These are phyloP conservation scores for Oithona nana DNA, from an alignment of 2,888 invertebrate genomes.

Conservation along the genomic window DNA sequence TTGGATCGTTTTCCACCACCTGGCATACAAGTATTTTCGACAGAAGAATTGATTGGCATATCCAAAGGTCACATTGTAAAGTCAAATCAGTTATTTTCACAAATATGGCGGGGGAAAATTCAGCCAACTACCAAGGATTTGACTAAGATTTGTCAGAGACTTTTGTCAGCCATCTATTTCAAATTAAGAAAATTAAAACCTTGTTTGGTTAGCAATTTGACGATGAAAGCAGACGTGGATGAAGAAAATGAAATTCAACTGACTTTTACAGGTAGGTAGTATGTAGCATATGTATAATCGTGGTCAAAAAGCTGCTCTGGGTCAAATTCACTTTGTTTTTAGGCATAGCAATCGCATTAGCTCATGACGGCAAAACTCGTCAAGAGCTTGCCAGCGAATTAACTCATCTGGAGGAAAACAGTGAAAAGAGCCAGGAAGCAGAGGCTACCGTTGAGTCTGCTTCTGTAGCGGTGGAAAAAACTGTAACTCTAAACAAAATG, in stretches of 20 bases:
- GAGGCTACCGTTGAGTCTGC: too few species aligned
- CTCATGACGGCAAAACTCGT: conserved; percentile 18
- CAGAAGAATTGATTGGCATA: conserved; percentile 51
- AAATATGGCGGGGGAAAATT: conserved; percentile 13
- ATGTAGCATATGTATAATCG: background rate
- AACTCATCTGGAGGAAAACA: background rate
- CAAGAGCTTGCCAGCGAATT: conserved; percentile 1
- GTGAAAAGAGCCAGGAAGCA: too few species aligned
- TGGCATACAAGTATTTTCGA: conserved; percentile 58
- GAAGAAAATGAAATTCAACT: conserved; percentile 54
- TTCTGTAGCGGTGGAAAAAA: too few species aligned
- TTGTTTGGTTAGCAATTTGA: conserved; percentile 41
- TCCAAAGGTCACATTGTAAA: conserved; percentile 24
- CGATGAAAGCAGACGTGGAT: conserved; percentile 45
- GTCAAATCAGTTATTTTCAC: conserved; percentile 4
- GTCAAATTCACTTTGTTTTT: background rate
- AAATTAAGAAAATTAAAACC: conserved; percentile 72
- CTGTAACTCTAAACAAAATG: too few species aligned
- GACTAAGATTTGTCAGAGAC: background rate
- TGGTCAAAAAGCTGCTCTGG: background rate
- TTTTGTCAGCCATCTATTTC: conserved; percentile 43
- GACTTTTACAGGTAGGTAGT: conserved; percentile 33
- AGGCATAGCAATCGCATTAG: conserved; percentile 20
- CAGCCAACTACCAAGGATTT: conserved; percentile 7
- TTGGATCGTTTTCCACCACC: conserved; percentile 53